Evolutionary conservation across 2,888 invertebrate genomes (phyloP), one percentile per base, ranked within the genome.

Genomic region (Cyclophora albipunctata): DNA sequence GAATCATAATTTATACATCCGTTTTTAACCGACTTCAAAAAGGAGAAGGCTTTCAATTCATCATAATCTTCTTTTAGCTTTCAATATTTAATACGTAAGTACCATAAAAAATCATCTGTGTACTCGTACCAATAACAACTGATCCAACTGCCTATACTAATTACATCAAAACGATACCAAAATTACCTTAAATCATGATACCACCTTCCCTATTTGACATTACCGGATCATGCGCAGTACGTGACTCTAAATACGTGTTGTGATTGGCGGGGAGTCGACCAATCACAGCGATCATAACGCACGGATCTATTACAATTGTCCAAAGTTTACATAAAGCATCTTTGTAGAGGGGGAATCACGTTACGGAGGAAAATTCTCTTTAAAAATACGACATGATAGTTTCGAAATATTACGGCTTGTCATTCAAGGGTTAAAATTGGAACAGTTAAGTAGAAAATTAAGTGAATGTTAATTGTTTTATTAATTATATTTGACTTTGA

Each of bases 251-350:
- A 66, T 59, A 51, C 42, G 51, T 58, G 51, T 46, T 53, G 58
- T 54, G 60, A 84, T 84, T 83, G 84, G 84, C 52, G 55, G 60
- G 46, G 40, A 3, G 46, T 2, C 49, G 57, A 49, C 84, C 84
- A 84, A 84, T 83, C 60, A 68, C 57, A 48, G 56, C 35, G 37
- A 56, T 56, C 81, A 79, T 81, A 81, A 66, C 65, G 77, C 81
- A 81, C 80, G 71, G 69, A 69, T 59, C 63, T 54, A 58, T 59
- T 68, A 67, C 72, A 73, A 71, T 73, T 75, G 71, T 71, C 60
- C 20, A 20, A 68, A 69, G 69, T 62, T 54, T 64, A 71, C 64
- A 71, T 69, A 75, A 66, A 71, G 53, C 64, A 66, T 47, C 46
- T 20, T 20, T 20, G 20, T 48, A 34, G 34, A 34, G 20, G 44